Conservation (phyloP, 2,888 invertebrate genomes). For the Dusona sp. region DNA sequence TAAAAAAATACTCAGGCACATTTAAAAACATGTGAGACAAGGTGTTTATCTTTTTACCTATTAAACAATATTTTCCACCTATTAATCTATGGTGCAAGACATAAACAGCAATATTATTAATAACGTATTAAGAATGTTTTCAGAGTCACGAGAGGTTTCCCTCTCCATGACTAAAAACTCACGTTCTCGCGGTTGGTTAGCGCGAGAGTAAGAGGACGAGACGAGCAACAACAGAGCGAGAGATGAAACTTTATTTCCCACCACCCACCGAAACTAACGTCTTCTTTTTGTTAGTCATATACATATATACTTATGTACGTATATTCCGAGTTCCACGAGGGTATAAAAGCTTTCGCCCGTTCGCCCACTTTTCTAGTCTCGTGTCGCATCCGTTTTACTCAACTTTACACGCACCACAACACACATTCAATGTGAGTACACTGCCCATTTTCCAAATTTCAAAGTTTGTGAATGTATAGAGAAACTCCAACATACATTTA, state of each 20-base stretch:
- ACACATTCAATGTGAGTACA: conserved; percentile 60
- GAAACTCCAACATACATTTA: background rate
- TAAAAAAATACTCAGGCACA: background rate
- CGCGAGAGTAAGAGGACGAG: conserved; percentile 55
- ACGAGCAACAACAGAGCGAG: conserved; percentile 32
- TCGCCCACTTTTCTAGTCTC: conserved; percentile 81
- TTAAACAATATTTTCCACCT: conserved; percentile 14
- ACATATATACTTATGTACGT: conserved; percentile 1
- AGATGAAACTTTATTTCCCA: conserved; percentile 55
- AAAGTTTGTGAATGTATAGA: background rate
- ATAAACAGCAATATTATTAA: background rate
- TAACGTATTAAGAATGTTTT: conserved; percentile 49
- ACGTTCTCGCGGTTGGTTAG: background rate
- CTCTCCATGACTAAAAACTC: conserved; percentile 25
- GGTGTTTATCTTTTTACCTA: background rate
- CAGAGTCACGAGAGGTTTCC: conserved; percentile 55
- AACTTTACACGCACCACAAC: conserved; percentile 39
- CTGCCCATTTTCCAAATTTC: background rate
- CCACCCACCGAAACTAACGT: conserved; percentile 50
- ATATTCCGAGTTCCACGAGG: conserved; percentile 46
- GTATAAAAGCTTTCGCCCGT: conserved; percentile 81
- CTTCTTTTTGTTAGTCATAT: conserved; percentile 29
- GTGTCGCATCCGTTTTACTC: conserved; percentile 65
- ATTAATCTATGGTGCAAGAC: conserved; percentile 14
- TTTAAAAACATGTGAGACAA: background rate